Percentiles rank a stretch among this genome's conserved stretches.
Conservation (phyloP, 2,797 vertebrate species). For the Alectoris magna region DNA sequence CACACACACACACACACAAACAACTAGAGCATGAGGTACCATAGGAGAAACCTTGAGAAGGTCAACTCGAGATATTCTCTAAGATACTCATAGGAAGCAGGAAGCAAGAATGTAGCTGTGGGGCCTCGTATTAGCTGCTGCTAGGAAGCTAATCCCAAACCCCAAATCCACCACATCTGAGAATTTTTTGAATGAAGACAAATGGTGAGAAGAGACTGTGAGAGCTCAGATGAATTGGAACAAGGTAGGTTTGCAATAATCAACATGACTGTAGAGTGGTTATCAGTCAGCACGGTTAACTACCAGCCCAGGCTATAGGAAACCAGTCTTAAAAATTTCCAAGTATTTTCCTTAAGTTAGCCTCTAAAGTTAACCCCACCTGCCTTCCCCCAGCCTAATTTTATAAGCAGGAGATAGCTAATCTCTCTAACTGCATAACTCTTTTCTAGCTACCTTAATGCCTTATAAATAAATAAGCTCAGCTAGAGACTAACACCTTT, state of each 20-base stretch:
- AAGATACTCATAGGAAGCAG: background rate
- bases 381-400: background rate
- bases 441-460: background rate
- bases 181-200: background rate
- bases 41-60: background rate
- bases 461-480: background rate
- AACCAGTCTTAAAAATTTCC: background rate
- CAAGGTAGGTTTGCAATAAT: background rate
- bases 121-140: background rate
- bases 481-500: background rate
- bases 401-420: background rate
- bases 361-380: background rate
- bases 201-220: background rate
- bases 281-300: background rate
- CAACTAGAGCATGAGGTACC: background rate
- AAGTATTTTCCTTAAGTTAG: background rate
- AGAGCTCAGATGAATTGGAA: background rate
- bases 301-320: background rate
- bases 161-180: background rate
- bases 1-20: background rate
- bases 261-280: background rate
- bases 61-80: background rate
- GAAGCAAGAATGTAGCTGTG: background rate
- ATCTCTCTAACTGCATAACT: accelerated
- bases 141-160: background rate